phyloP scores from a whole-genome alignment of 2,113 vertebrate genomes.

The Ranitomeya imitator region DNA sequence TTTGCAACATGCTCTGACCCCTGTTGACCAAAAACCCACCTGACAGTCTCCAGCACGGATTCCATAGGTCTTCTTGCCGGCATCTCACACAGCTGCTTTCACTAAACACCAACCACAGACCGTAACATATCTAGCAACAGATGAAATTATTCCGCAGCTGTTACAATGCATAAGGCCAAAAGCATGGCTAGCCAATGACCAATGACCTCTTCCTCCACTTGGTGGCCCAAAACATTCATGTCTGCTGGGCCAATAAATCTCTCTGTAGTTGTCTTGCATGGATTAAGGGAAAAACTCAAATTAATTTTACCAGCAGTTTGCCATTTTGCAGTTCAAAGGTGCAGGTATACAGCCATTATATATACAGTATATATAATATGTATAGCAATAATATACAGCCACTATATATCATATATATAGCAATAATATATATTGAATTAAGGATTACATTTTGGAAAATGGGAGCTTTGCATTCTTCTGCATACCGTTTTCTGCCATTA shows the following conservation, averaged over 20 bases:
- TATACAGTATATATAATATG: background rate
- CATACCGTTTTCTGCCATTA: background rate
- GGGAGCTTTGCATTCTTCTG: background rate
- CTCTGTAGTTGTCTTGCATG: conserved; percentile 34
- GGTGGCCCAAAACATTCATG: conserved; percentile 53
- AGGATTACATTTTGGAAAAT: background rate
- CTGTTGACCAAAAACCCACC: conserved; percentile 55
- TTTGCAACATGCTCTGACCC: conserved; percentile 58
- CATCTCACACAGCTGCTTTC: conserved; percentile 56
- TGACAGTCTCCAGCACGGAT: conserved; percentile 26
- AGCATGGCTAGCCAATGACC: conserved; percentile 55
- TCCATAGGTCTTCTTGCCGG: background rate
- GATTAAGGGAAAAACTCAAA: conserved; percentile 31
- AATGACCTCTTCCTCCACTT: conserved; percentile 55
- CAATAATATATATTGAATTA: background rate
- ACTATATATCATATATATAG: background rate
- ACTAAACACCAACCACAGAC: conserved; percentile 59
- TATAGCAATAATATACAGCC: background rate
- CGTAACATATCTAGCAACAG: conserved; percentile 55
- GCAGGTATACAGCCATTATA: conserved; percentile 8
- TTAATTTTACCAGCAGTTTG: conserved; percentile 50
- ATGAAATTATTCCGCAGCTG: conserved; percentile 58
- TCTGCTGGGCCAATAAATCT: conserved; percentile 56
- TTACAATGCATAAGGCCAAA: conserved; percentile 54
- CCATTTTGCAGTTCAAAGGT: conserved; percentile 30